Conservation (phyloP, 2,888 invertebrate species). For the Calameuta pallipes region DNA sequence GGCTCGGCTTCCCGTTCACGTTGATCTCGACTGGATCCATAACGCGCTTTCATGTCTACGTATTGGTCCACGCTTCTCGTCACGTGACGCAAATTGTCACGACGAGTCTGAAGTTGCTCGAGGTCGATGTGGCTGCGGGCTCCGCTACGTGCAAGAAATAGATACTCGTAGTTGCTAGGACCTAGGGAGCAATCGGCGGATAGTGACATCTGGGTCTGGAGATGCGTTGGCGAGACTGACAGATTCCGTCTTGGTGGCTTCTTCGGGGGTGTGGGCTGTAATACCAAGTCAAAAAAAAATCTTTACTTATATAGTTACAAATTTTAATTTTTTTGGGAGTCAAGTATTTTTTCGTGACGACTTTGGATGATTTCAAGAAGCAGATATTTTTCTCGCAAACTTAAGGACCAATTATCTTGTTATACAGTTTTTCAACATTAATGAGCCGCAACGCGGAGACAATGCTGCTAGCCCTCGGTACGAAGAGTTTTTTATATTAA, state of each 20-base stretch:
- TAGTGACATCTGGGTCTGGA: slow-evolving; percentile 70
- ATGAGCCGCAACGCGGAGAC: neutral
- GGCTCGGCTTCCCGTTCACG: slow-evolving; percentile 69
- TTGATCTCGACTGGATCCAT: slow-evolving; percentile 64
- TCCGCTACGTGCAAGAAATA: slow-evolving; percentile 74
- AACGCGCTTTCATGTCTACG: slow-evolving; percentile 78
- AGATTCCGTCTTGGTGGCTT: slow-evolving; percentile 89
- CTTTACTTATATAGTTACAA: neutral
- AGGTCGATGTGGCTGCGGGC: slow-evolving; percentile 79
- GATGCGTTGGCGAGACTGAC: slow-evolving; percentile 86
- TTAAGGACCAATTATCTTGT: neutral
- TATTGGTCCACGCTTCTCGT: slow-evolving; percentile 80
- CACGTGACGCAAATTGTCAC: slow-evolving; percentile 74
- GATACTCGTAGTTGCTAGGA: slow-evolving; percentile 76
- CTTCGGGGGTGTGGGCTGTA: slow-evolving; percentile 86
- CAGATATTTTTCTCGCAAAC: neutral
- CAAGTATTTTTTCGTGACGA: neutral
- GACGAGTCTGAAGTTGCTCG: slow-evolving; percentile 71
- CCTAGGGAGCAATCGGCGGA: slow-evolving; percentile 70
- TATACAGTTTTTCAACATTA: neutral
- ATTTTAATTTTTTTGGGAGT: neutral
- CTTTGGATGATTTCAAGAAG: neutral
- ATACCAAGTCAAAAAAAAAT: slow-evolving; percentile 21
- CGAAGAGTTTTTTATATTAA: neutral
- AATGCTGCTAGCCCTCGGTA: neutral